Conservation (phyloP, 2,888 invertebrate genomes). For the Amphipyra tragopoginis region DNA sequence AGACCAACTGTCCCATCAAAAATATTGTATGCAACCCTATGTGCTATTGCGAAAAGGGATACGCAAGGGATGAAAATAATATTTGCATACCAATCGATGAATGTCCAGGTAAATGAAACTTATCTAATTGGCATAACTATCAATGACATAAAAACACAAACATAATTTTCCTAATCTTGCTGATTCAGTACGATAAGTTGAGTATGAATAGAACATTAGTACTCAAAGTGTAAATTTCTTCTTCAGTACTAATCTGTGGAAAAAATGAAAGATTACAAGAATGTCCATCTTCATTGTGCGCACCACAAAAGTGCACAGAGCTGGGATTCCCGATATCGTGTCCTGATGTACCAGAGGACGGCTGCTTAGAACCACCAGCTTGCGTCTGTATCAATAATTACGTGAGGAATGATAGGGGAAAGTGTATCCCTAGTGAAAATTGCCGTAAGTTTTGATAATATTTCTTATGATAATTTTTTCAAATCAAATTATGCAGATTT, state of each 20-base stretch:
- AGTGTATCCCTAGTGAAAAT: slow-evolving; percentile 13
- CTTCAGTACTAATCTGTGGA: slow-evolving; percentile 28
- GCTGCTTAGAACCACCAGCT: slow-evolving; percentile 27
- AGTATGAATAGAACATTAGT: no score
- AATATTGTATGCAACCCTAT: slow-evolving; percentile 66
- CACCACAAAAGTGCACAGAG: slow-evolving; percentile 40
- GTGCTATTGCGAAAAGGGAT: slow-evolving; percentile 71
- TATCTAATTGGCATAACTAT: no score
- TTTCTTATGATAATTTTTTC: background rate
- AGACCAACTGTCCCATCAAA: slow-evolving; percentile 66
- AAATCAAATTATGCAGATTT: no score
- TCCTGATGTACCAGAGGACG: slow-evolving; percentile 12
- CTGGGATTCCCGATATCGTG: slow-evolving; percentile 40
- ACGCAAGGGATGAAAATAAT: slow-evolving; percentile 61
- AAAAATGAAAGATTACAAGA: slow-evolving; percentile 41
- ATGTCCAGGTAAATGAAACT: slow-evolving; percentile 43
- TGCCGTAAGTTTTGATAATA: slow-evolving; percentile 28
- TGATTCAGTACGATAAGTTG: no score
- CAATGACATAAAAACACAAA: no score
- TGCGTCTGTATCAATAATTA: slow-evolving; percentile 22
- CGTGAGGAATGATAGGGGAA: slow-evolving; percentile 32
- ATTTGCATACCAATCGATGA: slow-evolving; percentile 54
- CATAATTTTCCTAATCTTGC: no score
- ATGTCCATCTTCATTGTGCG: slow-evolving; percentile 44
- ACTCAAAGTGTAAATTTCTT: background rate